These are phyloP conservation scores for Thymelicus sylvestris DNA, from an alignment of 2,888 invertebrate genomes.

Conservation along the genomic window DNA sequence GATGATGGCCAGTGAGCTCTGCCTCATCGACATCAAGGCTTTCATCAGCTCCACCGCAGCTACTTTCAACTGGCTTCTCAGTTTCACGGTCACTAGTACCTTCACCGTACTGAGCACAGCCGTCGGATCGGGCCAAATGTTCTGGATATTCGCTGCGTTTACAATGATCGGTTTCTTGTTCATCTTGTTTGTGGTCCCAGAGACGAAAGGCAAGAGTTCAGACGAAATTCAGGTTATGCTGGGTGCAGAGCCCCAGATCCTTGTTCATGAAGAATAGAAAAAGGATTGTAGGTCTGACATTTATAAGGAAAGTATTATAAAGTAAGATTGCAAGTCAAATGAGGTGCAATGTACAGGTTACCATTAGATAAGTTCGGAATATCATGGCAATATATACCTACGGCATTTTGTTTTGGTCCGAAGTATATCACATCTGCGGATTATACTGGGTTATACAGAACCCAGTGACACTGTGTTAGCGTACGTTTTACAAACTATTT, in stretches of 20 bases:
- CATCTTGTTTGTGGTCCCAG: slow-evolving; percentile 87
- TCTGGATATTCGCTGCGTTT: slow-evolving; percentile 90
- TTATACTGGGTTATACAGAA: too few species aligned
- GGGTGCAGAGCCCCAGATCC: slow-evolving; percentile 62
- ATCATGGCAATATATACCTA: too few species aligned
- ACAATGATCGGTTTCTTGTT: slow-evolving; percentile 88
- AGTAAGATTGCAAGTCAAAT: too few species aligned
- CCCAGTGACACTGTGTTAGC: too few species aligned
- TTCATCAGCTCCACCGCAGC: slow-evolving; percentile 91
- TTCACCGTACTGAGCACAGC: slow-evolving; percentile 84
- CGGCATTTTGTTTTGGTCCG: too few species aligned
- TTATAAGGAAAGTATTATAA: too few species aligned
- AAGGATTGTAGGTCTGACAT: slow-evolving; percentile 50
- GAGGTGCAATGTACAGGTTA: too few species aligned
- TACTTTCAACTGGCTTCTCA: slow-evolving; percentile 92
- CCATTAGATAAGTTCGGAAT: too few species aligned
- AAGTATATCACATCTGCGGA: too few species aligned
- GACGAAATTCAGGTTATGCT: slow-evolving; percentile 86
- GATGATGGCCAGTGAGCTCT: slow-evolving; percentile 93
- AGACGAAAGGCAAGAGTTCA: slow-evolving; percentile 88
- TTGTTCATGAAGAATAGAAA: slow-evolving; percentile 57
- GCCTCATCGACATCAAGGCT: slow-evolving; percentile 91
- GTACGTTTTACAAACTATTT: too few species aligned
- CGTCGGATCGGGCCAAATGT: slow-evolving; percentile 87
- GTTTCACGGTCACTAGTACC: slow-evolving; percentile 91